phyloP scores from a whole-genome alignment of 2,797 vertebrate species.

The Synaphobranchus kaupii region DNA sequence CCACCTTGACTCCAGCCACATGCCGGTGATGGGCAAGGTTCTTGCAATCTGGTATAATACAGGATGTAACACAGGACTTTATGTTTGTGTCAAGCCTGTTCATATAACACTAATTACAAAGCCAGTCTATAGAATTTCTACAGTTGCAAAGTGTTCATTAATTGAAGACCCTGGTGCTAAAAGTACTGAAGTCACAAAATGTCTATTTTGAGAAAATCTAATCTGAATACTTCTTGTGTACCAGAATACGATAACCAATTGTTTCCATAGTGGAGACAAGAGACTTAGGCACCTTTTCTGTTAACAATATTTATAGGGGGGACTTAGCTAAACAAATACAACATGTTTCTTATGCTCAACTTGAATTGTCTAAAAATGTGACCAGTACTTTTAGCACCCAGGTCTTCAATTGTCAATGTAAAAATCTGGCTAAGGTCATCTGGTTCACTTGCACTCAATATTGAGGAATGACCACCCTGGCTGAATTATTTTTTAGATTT shows the following conservation, averaged over 20 bases:
- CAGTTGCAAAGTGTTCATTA: neutral
- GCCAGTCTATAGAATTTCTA: neutral
- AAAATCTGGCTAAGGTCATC: neutral
- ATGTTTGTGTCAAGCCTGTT: neutral
- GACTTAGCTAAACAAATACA: too few species aligned
- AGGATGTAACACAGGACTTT: neutral
- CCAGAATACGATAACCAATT: too few species aligned
- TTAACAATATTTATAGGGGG: too few species aligned
- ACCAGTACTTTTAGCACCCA: too few species aligned
- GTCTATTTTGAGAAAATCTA: too few species aligned
- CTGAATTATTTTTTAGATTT: neutral
- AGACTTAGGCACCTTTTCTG: too few species aligned
- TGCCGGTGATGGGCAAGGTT: neutral
- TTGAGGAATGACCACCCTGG: neutral
- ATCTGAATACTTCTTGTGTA: too few species aligned
- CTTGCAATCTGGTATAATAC: neutral
- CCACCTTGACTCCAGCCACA: neutral
- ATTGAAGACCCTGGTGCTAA: too few species aligned
- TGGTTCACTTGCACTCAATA: neutral
- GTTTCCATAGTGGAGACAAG: too few species aligned
- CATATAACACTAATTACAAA: neutral
- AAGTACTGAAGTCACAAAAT: too few species aligned
- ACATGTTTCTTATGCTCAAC: too few species aligned
- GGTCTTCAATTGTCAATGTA: neutral
- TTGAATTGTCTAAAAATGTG: too few species aligned